These are phyloP conservation scores for Amphiprion clarkii DNA, from an alignment of 2,797 vertebrate genomes.

Conservation along the genomic window DNA sequence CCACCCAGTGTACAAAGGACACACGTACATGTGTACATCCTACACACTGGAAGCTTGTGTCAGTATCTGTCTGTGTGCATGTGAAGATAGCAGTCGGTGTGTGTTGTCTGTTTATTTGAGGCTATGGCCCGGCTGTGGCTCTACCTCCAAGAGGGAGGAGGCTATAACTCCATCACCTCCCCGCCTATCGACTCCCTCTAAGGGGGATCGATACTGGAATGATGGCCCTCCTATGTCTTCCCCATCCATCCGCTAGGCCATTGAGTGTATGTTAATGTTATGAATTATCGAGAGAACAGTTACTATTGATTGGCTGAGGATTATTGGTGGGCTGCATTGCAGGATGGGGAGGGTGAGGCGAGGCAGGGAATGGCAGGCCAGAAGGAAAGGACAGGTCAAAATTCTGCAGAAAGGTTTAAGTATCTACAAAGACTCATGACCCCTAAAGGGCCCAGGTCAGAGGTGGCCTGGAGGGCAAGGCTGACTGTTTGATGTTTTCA, in stretches of 20 bases:
- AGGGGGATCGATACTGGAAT: slow-evolving; percentile 87
- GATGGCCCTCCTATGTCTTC: slow-evolving; percentile 89
- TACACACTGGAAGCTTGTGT: slow-evolving; percentile 42
- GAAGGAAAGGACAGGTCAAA: slow-evolving; percentile 78
- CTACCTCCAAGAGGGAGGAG: slow-evolving; percentile 76
- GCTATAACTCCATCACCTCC: slow-evolving; percentile 88
- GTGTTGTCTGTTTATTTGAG: slow-evolving; percentile 67
- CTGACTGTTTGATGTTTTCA: slow-evolving; percentile 64
- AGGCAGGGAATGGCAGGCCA: slow-evolving; percentile 49
- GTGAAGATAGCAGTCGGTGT: slow-evolving; percentile 42
- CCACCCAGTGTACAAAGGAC: slow-evolving; percentile 46
- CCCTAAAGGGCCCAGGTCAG: slow-evolving; percentile 79
- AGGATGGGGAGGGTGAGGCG: slow-evolving; percentile 51
- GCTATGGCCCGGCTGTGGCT: slow-evolving; percentile 62
- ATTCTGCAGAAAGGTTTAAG: slow-evolving; percentile 82
- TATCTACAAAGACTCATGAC: slow-evolving; percentile 83
- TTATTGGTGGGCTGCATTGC: slow-evolving; percentile 83
- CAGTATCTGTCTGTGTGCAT: slow-evolving; percentile 34
- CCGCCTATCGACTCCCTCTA: slow-evolving; percentile 83
- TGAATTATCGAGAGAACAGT: slow-evolving; percentile 91
- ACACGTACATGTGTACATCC: slow-evolving; percentile 35
- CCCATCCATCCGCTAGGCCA: slow-evolving; percentile 87
- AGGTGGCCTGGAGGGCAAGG: slow-evolving; percentile 77
- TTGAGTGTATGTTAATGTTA: slow-evolving; percentile 92
- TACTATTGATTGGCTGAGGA: slow-evolving; percentile 88